Conservation (phyloP, 2,888 invertebrate species). For the Eudemis profundana region DNA sequence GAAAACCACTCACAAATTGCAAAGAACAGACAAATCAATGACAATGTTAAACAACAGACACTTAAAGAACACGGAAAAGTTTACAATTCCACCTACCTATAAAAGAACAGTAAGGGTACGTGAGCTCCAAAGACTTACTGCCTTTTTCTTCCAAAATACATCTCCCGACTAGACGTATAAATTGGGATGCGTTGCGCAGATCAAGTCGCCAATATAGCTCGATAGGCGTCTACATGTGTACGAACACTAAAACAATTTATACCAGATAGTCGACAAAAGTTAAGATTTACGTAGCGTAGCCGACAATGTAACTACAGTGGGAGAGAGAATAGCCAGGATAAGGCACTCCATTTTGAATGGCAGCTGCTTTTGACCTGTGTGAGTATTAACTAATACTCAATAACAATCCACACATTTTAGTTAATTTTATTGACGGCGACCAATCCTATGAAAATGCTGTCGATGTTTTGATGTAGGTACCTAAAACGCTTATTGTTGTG, state of each 20-base stretch:
- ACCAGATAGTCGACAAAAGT: slow-evolving; percentile 74
- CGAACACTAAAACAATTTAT: slow-evolving; percentile 73
- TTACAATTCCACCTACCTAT: slow-evolving; percentile 3
- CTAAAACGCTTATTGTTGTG: too few species aligned
- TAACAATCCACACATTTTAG: too few species aligned
- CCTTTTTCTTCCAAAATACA: neutral
- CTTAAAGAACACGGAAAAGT: slow-evolving; percentile 27
- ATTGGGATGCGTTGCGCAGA: slow-evolving; percentile 74
- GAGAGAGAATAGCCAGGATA: slow-evolving; percentile 48
- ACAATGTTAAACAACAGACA: slow-evolving; percentile 19
- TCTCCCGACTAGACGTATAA: slow-evolving; percentile 65
- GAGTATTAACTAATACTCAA: too few species aligned
- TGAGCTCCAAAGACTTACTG: neutral
- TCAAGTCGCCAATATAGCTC: slow-evolving; percentile 66
- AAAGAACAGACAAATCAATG: neutral
- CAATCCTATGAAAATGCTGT: too few species aligned
- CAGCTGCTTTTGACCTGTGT: too few species aligned
- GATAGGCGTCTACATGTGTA: slow-evolving; percentile 62
- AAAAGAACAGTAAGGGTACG: neutral
- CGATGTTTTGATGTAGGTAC: too few species aligned
- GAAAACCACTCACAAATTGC: neutral
- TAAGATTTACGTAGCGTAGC: slow-evolving; percentile 73
- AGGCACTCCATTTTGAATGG: too few species aligned
- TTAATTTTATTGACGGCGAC: too few species aligned
- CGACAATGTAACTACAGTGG: slow-evolving; percentile 52